These are phyloP conservation scores for Nettapus auritus DNA, from an alignment of 2,113 vertebrate genomes.

Conservation along the genomic window DNA sequence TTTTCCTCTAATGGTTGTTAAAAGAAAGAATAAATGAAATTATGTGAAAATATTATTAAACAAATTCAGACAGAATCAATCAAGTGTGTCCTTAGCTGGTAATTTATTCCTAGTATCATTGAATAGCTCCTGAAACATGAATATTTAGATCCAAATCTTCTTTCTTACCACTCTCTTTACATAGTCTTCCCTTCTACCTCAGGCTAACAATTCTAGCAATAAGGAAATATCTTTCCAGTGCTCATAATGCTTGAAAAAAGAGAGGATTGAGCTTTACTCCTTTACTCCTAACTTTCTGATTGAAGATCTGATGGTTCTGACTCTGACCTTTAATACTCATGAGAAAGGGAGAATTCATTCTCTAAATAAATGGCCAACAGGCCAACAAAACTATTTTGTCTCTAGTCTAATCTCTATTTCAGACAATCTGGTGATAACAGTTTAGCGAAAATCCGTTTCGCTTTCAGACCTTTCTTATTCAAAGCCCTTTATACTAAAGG, in stretches of 20 bases:
- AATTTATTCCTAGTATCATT: slow-evolving; percentile 74
- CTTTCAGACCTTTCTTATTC: slow-evolving; percentile 27
- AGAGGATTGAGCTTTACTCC: neutral
- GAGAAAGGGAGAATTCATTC: slow-evolving; percentile 35
- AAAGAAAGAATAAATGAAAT: slow-evolving; percentile 60
- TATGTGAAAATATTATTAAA: slow-evolving; percentile 71
- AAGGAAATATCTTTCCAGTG: slow-evolving; percentile 21
- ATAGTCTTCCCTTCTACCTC: slow-evolving; percentile 27
- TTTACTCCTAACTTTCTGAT: slow-evolving; percentile 15
- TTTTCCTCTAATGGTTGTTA: slow-evolving; percentile 64
- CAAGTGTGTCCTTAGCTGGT: slow-evolving; percentile 60
- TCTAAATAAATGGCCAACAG: slow-evolving; percentile 6
- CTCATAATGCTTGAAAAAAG: neutral
- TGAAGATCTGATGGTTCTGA: neutral
- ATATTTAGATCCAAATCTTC: slow-evolving; percentile 49
- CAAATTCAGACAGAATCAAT: slow-evolving; percentile 65
- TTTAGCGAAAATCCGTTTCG: neutral
- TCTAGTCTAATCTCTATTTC: slow-evolving; percentile 15
- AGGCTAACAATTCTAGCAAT: slow-evolving; percentile 36
- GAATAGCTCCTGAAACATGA: slow-evolving; percentile 66
- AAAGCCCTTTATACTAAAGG: neutral
- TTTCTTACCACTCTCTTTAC: slow-evolving; percentile 46
- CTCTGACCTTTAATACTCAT: neutral
- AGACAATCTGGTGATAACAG: neutral
- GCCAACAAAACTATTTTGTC: neutral